phyloP scores from a whole-genome alignment of 2,113 vertebrate genomes.

The Gallinago media region DNA sequence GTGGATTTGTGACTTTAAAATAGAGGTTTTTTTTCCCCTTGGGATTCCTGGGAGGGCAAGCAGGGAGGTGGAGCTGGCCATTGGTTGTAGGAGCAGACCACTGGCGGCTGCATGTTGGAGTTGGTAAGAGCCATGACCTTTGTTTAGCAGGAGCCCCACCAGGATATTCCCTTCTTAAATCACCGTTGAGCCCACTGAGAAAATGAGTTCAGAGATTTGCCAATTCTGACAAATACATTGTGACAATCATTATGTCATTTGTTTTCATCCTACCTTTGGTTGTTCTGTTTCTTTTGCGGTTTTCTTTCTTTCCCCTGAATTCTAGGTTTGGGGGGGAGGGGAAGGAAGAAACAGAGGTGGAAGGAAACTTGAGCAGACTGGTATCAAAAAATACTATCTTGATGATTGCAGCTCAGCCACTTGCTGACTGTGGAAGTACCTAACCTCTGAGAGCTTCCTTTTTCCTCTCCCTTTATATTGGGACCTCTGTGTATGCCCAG shows the following conservation, averaged over 20 bases:
- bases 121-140: neutral
- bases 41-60: neutral
- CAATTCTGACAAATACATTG: neutral
- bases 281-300: neutral
- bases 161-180: neutral
- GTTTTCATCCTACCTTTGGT: neutral
- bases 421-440: neutral
- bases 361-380: neutral
- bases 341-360: neutral
- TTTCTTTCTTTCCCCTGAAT: neutral
- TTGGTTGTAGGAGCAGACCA: neutral
- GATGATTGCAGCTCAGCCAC: fast-evolving
- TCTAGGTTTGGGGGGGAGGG: neutral
- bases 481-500: neutral
- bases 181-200: neutral
- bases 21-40: neutral
- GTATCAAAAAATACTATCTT: fast-evolving
- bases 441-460: neutral
- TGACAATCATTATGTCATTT: fast-evolving
- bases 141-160: neutral
- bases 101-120: fast-evolving
- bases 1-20: neutral
- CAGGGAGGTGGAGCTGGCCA: fast-evolving
- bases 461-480: neutral
- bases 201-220: neutral